Percentiles rank a stretch among this genome's conserved stretches.
These are phyloP conservation scores for Octonoba sinensis DNA, from an alignment of 2,888 invertebrate species.

Conservation along the genomic window DNA sequence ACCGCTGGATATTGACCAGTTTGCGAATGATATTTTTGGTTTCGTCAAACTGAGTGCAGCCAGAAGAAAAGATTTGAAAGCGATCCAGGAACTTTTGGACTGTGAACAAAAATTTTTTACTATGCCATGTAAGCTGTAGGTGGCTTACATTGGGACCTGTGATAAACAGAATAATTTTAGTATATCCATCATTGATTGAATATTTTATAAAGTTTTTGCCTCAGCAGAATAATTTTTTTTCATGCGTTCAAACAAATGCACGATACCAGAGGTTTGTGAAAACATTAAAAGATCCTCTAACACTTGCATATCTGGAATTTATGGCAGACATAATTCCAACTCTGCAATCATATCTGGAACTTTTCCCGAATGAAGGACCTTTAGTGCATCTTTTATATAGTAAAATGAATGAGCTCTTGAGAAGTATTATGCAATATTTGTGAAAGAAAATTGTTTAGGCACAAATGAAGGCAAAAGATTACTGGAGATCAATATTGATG, in stretches of 20 bases:
- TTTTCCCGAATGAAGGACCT: background rate
- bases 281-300: background rate
- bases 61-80: too few species aligned
- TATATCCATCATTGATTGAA: too few species aligned
- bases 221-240: too few species aligned
- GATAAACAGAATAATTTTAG: too few species aligned
- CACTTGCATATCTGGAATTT: background rate
- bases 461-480: background rate
- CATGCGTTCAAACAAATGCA: background rate
- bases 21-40: too few species aligned
- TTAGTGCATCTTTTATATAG: background rate
- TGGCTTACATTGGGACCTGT: too few species aligned
- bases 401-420: background rate
- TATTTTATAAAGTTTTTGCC: too few species aligned
- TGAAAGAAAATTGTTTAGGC: background rate
- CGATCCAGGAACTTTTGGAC: too few species aligned
- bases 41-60: too few species aligned
- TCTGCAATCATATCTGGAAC: background rate
- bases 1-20: too few species aligned
- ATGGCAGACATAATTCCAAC: background rate
- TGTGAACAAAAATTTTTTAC: too few species aligned
- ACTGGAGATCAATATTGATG: background rate
- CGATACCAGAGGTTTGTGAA: background rate
- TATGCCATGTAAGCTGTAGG: too few species aligned
- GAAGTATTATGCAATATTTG: background rate